Evolutionary conservation across 1,140 invertebrate species (phyloP).

Genomic region (Lordiphosa clarofinis): DNA sequence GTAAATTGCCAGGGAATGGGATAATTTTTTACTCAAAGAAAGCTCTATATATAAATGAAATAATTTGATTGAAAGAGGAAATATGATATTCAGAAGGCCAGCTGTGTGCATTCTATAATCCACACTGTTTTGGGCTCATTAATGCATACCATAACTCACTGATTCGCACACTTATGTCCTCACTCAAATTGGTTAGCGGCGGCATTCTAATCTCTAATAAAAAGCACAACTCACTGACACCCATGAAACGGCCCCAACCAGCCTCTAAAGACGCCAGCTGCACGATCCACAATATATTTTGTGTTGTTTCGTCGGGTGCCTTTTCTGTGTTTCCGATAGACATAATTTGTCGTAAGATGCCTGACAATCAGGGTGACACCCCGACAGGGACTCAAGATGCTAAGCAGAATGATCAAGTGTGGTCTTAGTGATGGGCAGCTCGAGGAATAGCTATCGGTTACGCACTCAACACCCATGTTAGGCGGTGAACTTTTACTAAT

Average conservation of each 20-base stretch:
- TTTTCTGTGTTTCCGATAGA: constrained; percentile 48
- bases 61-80: constrained; percentile 12
- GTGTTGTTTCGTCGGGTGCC: constrained; percentile 26
- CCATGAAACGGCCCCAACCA: constrained; percentile 2
- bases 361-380: constrained; percentile 27
- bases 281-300: constrained; percentile 20
- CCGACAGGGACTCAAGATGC: background rate
- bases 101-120: background rate
- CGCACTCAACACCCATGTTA: too few relatives aligned
- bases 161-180: constrained; percentile 4
- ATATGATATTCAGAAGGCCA: background rate
- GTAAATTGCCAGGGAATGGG: constrained; percentile 20
- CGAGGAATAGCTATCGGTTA: background rate
- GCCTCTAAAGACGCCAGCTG: constrained; percentile 17
- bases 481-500: too few relatives aligned
- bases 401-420: background rate
- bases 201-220: constrained; percentile 64
- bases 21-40: background rate
- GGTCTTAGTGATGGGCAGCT: constrained; percentile 9
- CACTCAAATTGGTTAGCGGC: constrained; percentile 35
- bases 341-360: constrained; percentile 34
- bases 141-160: constrained; percentile 66
- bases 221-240: constrained; percentile 53
- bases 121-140: constrained; percentile 42
- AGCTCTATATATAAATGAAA: constrained; percentile 13